Evolutionary conservation across 2,797 vertebrate genomes (phyloP).

Genomic region (Pseudopleuronectes americanus): DNA sequence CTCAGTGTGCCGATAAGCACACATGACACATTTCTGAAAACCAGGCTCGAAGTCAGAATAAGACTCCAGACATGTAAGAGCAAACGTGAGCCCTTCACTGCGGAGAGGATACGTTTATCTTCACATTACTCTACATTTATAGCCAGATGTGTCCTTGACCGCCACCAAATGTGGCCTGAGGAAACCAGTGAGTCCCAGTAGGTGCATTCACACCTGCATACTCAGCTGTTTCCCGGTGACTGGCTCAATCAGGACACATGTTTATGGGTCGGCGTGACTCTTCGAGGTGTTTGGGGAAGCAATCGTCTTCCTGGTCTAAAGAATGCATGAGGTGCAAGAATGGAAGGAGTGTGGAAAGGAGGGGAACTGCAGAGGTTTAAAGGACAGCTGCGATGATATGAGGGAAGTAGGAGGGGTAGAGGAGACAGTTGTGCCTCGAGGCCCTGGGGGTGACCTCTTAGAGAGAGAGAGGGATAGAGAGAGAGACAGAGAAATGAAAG

Average conservation of each 20-base stretch:
- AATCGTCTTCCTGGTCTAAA: constrained; percentile 59
- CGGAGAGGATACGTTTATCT: constrained; percentile 10
- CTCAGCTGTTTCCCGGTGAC: constrained; percentile 39
- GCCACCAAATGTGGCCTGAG: constrained; percentile 32
- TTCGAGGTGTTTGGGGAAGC: constrained; percentile 62
- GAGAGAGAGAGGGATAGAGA: neutral
- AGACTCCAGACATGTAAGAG: neutral
- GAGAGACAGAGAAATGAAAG: neutral
- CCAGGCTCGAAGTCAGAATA: constrained; percentile 4
- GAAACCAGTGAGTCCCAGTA: constrained; percentile 19
- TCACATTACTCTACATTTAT: constrained; percentile 13
- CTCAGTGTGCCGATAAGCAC: constrained; percentile 7
- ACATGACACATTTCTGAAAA: constrained; percentile 2
- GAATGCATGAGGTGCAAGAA: constrained; percentile 43
- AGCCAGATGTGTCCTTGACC: constrained; percentile 27
- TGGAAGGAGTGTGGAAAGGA: constrained; percentile 25
- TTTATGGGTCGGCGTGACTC: constrained; percentile 38
- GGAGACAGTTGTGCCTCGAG: constrained; percentile 31
- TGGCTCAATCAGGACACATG: constrained; percentile 22
- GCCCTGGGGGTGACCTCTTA: constrained; percentile 2
- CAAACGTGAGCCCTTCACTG: constrained; percentile 9
- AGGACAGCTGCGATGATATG: constrained; percentile 60
- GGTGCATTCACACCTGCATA: constrained; percentile 44
- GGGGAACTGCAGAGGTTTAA: constrained; percentile 51
- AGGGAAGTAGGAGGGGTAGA: constrained; percentile 18